Percentiles rank a stretch among this genome's conserved stretches.
phyloP scores from a whole-genome alignment of 2,888 invertebrate genomes.

The Hirtodrosophila trivittata region DNA sequence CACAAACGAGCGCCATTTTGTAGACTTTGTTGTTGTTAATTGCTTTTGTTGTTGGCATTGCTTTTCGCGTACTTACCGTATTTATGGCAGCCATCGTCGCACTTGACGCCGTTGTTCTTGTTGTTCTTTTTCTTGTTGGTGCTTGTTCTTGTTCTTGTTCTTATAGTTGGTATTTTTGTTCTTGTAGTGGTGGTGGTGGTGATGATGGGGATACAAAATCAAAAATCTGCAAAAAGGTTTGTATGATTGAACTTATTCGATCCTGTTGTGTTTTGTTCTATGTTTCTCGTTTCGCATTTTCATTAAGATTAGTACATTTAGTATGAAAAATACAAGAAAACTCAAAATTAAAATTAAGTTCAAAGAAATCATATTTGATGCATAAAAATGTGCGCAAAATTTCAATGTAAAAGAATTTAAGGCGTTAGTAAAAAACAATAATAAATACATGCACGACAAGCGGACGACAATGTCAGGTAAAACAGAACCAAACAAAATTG shows the following conservation, averaged over 20 bases:
- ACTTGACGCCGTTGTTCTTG: constrained; percentile 67
- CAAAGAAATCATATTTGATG: no score
- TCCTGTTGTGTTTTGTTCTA: constrained; percentile 35
- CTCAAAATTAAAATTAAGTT: constrained; percentile 19
- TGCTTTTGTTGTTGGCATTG: constrained; percentile 23
- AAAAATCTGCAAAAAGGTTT: constrained; percentile 82
- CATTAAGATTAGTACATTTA: constrained; percentile 23
- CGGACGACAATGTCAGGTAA: no score
- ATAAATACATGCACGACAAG: no score
- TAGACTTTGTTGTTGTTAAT: constrained; percentile 21
- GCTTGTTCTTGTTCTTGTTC: constrained; percentile 39
- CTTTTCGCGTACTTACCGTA: constrained; percentile 81
- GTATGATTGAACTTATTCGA: constrained; percentile 74
- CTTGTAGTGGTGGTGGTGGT: constrained; percentile 72
- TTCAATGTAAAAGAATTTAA: no score
- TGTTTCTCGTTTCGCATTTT: no score
- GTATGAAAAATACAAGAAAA: not conserved
- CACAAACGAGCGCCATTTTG: constrained; percentile 37
- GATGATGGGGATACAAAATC: constrained; percentile 82
- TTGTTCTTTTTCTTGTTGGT: constrained; percentile 49
- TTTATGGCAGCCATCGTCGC: constrained; percentile 83
- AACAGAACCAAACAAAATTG: no score
- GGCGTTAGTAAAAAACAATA: no score
- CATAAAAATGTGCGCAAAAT: no score
- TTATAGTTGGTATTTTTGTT: constrained; percentile 51